Conservation (phyloP, 2,797 vertebrate species). For the Alectoris magna region DNA sequence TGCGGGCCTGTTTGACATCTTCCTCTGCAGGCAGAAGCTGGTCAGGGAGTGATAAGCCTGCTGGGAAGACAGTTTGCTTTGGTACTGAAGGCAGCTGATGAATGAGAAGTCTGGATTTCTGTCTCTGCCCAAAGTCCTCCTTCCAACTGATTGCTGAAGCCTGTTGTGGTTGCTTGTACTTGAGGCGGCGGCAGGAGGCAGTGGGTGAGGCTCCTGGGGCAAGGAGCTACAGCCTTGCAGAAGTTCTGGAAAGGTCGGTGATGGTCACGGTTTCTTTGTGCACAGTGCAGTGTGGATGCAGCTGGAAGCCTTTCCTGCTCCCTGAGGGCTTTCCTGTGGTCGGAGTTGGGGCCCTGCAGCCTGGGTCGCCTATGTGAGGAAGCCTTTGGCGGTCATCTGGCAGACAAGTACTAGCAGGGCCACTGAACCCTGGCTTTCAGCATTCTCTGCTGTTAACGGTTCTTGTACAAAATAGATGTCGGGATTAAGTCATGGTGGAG, state of each 20-base stretch:
- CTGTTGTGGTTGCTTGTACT: fast-evolving
- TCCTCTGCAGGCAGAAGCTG: not conserved
- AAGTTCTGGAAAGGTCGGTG: not conserved
- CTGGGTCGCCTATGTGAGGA: not conserved
- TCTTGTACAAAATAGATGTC: not conserved
- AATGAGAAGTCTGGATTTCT: not conserved
- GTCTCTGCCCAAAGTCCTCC: not conserved
- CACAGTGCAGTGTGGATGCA: not conserved
- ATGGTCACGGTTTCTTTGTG: not conserved
- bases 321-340: not conserved
- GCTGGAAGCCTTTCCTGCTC: not conserved
- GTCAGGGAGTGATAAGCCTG: not conserved
- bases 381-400: not conserved
- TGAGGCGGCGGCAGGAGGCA: not conserved
- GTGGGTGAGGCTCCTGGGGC: not conserved
- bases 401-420: not conserved
- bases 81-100: not conserved
- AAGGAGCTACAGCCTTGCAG: not conserved
- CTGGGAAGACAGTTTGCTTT: not conserved
- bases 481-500: not conserved
- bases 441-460: not conserved
- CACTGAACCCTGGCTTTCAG: fast-evolving
- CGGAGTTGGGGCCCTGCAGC: not conserved
- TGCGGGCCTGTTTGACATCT: not conserved
- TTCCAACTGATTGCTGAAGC: not conserved